These are phyloP conservation scores for Sorex fumeus DNA, from an alignment of 2,113 vertebrate species.

Conservation along the genomic window DNA sequence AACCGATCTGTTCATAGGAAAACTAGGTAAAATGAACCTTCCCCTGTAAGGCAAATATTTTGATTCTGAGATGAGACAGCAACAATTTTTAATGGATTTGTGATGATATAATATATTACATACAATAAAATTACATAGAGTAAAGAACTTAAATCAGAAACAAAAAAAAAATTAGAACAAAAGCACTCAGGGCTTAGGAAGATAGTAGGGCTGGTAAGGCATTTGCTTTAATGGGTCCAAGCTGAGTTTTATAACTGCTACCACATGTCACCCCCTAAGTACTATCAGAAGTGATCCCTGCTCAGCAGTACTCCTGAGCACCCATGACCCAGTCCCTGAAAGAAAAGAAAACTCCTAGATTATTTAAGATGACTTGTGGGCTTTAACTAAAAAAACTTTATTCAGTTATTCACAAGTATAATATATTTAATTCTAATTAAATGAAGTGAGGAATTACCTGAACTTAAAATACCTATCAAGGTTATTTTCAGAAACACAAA, in stretches of 20 bases:
- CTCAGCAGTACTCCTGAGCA: too few relatives aligned
- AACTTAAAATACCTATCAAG: background rate
- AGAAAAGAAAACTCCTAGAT: too few relatives aligned
- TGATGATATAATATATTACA: background rate
- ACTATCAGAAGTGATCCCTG: too few relatives aligned
- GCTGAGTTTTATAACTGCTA: too few relatives aligned
- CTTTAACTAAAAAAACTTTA: background rate
- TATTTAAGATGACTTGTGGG: background rate
- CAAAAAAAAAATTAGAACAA: background rate
- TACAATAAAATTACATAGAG: background rate
- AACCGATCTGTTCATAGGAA: background rate
- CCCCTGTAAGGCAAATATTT: too few relatives aligned
- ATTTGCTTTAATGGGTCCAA: too few relatives aligned
- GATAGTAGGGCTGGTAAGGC: background rate
- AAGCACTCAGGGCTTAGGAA: background rate
- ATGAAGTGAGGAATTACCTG: background rate
- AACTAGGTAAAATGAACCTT: background rate
- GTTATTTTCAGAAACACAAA: background rate
- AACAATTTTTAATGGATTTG: too few relatives aligned
- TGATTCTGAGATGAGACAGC: too few relatives aligned
- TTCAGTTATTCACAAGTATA: background rate
- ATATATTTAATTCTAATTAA: background rate
- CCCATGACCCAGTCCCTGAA: too few relatives aligned
- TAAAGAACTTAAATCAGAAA: constrained; percentile 9
- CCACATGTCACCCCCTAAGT: too few relatives aligned